phyloP scores from a whole-genome alignment of 1,140 invertebrate species.

The Panulirus ornatus region DNA sequence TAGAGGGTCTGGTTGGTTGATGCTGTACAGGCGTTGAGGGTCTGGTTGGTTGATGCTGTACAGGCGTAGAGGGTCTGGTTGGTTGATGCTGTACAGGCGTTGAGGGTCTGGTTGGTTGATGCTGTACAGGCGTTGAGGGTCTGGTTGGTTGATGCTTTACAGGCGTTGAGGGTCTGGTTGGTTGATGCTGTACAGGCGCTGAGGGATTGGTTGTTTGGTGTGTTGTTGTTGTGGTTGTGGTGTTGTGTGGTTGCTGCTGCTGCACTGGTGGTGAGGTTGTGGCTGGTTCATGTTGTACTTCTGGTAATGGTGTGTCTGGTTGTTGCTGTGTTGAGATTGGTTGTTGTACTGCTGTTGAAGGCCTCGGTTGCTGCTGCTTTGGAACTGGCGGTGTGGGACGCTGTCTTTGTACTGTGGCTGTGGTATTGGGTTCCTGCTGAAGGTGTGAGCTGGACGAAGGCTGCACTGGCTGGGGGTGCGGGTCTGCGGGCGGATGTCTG shows the following conservation, averaged over 20 bases:
- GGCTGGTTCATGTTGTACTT: background rate
- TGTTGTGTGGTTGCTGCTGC: background rate
- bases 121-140: background rate
- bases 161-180: background rate
- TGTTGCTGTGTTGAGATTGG: background rate
- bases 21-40: background rate
- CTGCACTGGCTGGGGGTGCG: background rate
- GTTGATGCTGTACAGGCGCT: background rate
- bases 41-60: background rate
- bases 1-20: background rate
- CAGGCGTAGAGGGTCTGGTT: background rate
- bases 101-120: no score
- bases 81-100: no score
- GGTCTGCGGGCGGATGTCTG: background rate
- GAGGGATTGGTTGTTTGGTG: background rate
- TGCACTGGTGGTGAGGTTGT: background rate
- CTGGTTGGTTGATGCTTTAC: background rate
- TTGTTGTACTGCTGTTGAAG: background rate
- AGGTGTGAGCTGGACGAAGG: background rate
- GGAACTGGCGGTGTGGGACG: background rate
- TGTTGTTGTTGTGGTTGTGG: no score
- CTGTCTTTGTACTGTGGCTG: slow-evolving; percentile 1
- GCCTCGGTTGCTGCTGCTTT: background rate
- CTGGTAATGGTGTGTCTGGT: background rate
- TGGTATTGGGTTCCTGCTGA: background rate